phyloP scores from a whole-genome alignment of 2,888 invertebrate genomes.

The Ochropacha duplaris region DNA sequence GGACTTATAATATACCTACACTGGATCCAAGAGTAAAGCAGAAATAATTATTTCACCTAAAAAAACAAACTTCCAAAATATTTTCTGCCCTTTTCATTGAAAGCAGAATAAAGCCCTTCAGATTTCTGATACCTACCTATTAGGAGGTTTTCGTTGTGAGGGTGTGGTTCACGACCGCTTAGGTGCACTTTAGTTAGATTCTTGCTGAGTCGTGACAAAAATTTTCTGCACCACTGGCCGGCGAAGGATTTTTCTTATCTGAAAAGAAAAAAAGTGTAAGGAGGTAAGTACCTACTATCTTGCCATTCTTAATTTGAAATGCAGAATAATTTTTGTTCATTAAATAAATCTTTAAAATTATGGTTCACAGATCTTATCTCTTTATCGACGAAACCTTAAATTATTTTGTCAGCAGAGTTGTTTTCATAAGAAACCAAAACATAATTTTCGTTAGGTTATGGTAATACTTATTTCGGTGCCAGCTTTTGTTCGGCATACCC shows the following conservation, averaged over 20 bases:
- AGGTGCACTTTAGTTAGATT: slow-evolving; percentile 48
- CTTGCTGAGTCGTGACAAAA: slow-evolving; percentile 42
- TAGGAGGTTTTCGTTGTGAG: slow-evolving; percentile 28
- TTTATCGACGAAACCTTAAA: neutral
- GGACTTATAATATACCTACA: too few relatives aligned
- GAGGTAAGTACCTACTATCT: neutral
- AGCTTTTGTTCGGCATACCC: neutral
- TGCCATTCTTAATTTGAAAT: neutral
- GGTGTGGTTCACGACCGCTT: slow-evolving; percentile 50
- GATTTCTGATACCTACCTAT: slow-evolving; percentile 12
- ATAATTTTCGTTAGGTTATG: neutral
- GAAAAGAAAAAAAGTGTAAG: slow-evolving; percentile 26
- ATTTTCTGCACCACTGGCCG: slow-evolving; percentile 52
- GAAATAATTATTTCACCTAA: neutral
- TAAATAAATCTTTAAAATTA: too few relatives aligned
- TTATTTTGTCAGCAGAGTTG: neutral
- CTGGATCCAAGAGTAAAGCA: neutral
- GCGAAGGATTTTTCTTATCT: slow-evolving; percentile 33
- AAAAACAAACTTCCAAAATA: slow-evolving; percentile 19
- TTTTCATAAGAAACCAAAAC: neutral
- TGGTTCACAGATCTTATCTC: neutral
- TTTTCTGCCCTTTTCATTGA: slow-evolving; percentile 26
- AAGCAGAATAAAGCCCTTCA: slow-evolving; percentile 27
- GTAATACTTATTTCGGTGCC: neutral
- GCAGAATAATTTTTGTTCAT: neutral